These are phyloP conservation scores for Eulithis testata DNA, from an alignment of 2,888 invertebrate genomes.

Conservation along the genomic window DNA sequence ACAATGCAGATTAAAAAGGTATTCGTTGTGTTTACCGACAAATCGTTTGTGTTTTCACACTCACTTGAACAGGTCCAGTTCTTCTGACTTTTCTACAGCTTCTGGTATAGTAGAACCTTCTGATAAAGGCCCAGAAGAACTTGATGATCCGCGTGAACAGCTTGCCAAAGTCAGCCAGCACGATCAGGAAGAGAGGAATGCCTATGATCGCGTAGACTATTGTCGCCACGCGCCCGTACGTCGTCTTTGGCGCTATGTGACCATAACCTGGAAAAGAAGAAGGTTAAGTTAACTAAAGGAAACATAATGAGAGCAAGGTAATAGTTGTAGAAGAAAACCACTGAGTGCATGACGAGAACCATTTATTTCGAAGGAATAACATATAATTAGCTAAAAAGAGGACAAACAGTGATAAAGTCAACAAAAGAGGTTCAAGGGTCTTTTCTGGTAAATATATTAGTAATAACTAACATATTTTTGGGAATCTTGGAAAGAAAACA, in stretches of 20 bases:
- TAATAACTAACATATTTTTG: background rate
- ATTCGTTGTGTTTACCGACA: too few relatives aligned
- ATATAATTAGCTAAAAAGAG: conserved; percentile 2
- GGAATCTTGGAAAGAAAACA: background rate
- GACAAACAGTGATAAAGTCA: background rate
- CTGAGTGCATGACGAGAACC: background rate
- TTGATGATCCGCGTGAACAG: conserved; percentile 95
- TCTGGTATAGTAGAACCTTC: conserved; percentile 93
- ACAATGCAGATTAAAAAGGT: background rate
- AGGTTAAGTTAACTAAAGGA: background rate
- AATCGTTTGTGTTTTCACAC: background rate
- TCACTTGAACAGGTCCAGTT: conserved; percentile 90
- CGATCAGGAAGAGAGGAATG: conserved; percentile 97
- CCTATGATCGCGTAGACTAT: conserved; percentile 97
- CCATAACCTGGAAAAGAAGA: conserved; percentile 92
- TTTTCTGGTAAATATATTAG: background rate
- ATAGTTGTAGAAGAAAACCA: conserved; percentile 20
- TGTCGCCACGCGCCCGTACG: conserved; percentile 92
- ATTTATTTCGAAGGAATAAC: conserved; percentile 19
- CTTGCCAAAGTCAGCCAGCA: conserved; percentile 97
- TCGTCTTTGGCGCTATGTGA: conserved; percentile 96
- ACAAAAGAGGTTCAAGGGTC: background rate
- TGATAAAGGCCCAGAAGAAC: conserved; percentile 94
- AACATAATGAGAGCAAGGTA: background rate
- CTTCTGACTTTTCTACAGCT: conserved; percentile 91